These are phyloP conservation scores for Rhea pennata DNA, from an alignment of 2,113 vertebrate species.

Conservation along the genomic window DNA sequence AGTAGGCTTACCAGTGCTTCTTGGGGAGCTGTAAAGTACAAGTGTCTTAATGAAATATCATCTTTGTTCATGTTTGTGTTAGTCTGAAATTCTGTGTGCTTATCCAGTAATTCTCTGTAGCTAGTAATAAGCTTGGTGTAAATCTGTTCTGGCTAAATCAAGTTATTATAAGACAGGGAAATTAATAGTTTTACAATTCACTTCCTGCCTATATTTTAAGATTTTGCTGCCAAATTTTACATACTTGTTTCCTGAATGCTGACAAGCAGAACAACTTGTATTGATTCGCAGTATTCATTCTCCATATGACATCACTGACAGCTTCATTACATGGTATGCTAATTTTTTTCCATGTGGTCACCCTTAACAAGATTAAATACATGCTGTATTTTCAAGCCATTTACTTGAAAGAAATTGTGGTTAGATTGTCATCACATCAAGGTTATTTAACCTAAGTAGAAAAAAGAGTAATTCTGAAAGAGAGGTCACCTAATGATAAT, in stretches of 20 bases:
- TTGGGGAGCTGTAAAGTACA: not conserved
- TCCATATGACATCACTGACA: slow-evolving; percentile 12
- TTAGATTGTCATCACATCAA: not conserved
- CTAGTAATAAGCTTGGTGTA: not conserved
- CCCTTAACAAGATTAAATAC: slow-evolving; percentile 9
- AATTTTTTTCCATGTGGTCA: not conserved
- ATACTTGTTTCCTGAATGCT: not conserved
- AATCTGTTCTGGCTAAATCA: not conserved
- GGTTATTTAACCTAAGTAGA: not conserved
- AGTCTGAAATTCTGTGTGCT: not conserved
- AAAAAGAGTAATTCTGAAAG: not conserved
- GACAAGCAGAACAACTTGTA: slow-evolving; percentile 7
- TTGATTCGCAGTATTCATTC: not conserved
- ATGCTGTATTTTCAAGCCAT: slow-evolving; percentile 18
- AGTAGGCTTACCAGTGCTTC: not conserved
- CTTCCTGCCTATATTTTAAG: not conserved
- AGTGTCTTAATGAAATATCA: not conserved
- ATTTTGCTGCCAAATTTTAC: not conserved
- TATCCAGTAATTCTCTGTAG: not conserved
- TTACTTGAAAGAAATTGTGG: slow-evolving; percentile 18
- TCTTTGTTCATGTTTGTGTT: not conserved
- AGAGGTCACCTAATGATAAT: not conserved
- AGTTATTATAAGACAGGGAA: not conserved
- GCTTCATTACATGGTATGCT: not conserved
- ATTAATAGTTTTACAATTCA: slow-evolving; percentile 14